Conservation (phyloP, 2,113 vertebrate species). For the Bubo blakistoni region DNA sequence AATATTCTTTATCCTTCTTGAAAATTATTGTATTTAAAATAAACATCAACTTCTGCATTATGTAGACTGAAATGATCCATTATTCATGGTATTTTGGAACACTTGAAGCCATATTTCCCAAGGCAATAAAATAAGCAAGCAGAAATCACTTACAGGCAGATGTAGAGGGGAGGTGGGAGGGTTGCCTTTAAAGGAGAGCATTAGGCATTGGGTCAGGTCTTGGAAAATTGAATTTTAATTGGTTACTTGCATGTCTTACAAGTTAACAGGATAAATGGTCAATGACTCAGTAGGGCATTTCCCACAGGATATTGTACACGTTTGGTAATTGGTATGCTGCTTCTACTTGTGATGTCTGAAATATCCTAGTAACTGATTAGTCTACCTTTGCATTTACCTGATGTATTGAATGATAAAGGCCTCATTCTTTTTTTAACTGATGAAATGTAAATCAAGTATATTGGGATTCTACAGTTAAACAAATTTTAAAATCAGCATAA, state of each 20-base stretch:
- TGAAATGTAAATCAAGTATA: neutral
- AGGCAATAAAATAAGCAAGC: neutral
- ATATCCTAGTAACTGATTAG: neutral
- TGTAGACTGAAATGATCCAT: neutral
- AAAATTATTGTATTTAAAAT: constrained; percentile 7
- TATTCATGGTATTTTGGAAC: constrained; percentile 1
- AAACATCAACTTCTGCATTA: neutral
- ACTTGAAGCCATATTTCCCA: neutral
- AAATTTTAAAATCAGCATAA: neutral
- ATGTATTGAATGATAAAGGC: neutral
- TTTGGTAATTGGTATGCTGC: neutral
- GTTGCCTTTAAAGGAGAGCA: neutral
- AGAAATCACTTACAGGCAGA: neutral
- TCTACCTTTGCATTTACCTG: neutral
- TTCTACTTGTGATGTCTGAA: neutral
- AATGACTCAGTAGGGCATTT: neutral
- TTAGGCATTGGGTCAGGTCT: constrained; percentile 9
- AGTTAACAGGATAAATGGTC: constrained; percentile 15
- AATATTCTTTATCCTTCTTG: neutral
- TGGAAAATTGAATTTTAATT: constrained; percentile 57
- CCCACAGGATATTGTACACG: neutral
- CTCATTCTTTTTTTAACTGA: neutral
- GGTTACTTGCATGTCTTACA: constrained; percentile 25
- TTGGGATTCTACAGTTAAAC: neutral
- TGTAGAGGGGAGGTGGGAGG: neutral